phyloP scores from a whole-genome alignment of 2,888 invertebrate genomes.

The Drosophila maculinotata region DNA sequence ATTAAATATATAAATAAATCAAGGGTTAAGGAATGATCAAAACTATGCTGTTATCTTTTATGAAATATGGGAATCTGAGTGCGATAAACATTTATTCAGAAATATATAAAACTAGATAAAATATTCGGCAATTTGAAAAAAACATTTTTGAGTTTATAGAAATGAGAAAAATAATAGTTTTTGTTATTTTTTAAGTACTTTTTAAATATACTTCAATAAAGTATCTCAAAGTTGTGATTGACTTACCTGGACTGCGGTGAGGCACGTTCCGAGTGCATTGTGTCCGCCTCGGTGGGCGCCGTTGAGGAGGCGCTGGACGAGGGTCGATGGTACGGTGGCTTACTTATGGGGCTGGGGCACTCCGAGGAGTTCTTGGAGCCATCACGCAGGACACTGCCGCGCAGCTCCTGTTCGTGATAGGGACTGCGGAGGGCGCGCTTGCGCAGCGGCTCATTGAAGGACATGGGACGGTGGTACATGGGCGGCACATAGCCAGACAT shows the following conservation, averaged over 20 bases:
- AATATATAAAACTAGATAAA: too few species aligned
- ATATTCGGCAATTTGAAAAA: too few species aligned
- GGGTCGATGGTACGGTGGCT: conserved; percentile 84
- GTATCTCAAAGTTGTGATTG: background rate
- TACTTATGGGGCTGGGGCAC: conserved; percentile 85
- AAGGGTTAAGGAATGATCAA: too few species aligned
- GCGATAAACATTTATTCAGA: too few species aligned
- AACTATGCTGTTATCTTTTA: too few species aligned
- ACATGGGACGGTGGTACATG: conserved; percentile 85
- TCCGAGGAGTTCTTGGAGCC: conserved; percentile 85
- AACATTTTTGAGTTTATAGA: too few species aligned
- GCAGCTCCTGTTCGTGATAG: conserved; percentile 85
- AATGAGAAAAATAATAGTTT: too few species aligned
- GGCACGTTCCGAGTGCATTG: conserved; percentile 85
- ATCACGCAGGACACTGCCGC: conserved; percentile 89
- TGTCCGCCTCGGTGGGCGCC: conserved; percentile 85
- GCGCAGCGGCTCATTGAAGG: conserved; percentile 85
- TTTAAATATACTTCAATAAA: too few species aligned
- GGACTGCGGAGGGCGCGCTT: conserved; percentile 87
- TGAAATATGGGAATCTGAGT: too few species aligned
- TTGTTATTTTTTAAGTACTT: too few species aligned
- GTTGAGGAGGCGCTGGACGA: conserved; percentile 85
- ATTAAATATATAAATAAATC: too few species aligned
- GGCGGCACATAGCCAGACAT: conserved; percentile 85
- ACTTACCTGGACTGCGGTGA: conserved; percentile 85